These are phyloP conservation scores for Drepanosiphum platanoidis DNA, from an alignment of 2,888 invertebrate species.

Conservation along the genomic window DNA sequence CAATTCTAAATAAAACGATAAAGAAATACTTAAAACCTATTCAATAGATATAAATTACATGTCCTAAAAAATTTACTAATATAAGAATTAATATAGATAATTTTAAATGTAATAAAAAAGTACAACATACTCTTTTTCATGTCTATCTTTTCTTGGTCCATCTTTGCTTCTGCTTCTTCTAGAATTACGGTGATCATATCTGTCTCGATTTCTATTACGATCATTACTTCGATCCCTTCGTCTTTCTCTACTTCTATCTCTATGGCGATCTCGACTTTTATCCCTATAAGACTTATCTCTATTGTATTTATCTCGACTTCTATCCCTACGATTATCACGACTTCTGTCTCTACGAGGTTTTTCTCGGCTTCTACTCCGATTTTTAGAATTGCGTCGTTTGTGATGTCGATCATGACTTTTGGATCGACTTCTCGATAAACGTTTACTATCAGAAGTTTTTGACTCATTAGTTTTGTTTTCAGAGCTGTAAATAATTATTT, in stretches of 20 bases:
- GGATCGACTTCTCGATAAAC: constrained; percentile 60
- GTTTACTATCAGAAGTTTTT: constrained; percentile 24
- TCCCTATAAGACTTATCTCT: constrained; percentile 63
- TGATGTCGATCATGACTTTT: constrained; percentile 64
- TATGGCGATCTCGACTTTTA: constrained; percentile 65
- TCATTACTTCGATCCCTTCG: constrained; percentile 63
- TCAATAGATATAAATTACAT: too few relatives aligned
- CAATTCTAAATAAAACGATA: constrained; percentile 31
- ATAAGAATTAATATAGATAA: neutral
- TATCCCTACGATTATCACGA: constrained; percentile 65
- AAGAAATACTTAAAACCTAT: too few relatives aligned
- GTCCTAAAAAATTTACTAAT: too few relatives aligned
- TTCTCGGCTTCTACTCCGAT: constrained; percentile 63
- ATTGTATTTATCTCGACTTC: constrained; percentile 64
- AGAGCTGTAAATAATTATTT: constrained; percentile 64
- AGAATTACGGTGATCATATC: constrained; percentile 48
- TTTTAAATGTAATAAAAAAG: neutral
- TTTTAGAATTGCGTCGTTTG: constrained; percentile 65
- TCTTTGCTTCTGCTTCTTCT: constrained; percentile 64
- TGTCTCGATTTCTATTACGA: constrained; percentile 57
- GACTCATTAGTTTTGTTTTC: constrained; percentile 63
- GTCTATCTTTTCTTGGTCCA: constrained; percentile 65
- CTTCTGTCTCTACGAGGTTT: constrained; percentile 64
- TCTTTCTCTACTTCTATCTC: constrained; percentile 65
- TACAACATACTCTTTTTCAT: constrained; percentile 66